These are phyloP conservation scores for Hypomecis atomaria DNA, from an alignment of 2,888 invertebrate species.

Conservation along the genomic window DNA sequence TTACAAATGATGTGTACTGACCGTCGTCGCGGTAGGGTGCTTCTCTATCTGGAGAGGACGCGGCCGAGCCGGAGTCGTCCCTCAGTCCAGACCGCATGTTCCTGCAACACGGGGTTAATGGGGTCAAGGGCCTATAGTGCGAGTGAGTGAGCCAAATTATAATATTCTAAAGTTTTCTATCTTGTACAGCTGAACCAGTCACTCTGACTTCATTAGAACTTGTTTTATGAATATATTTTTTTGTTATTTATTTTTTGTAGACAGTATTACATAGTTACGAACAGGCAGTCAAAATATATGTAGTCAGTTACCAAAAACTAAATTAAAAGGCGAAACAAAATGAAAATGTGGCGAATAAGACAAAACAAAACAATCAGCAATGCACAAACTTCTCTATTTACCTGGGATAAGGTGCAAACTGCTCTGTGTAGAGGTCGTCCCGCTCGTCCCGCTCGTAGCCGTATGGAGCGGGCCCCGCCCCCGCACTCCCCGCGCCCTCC, in stretches of 20 bases:
- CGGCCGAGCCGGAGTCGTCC: constrained; percentile 77
- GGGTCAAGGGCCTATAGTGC: no score
- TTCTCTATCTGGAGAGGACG: constrained; percentile 77
- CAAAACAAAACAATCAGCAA: background rate
- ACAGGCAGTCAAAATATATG: no score
- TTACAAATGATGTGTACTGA: constrained; percentile 34
- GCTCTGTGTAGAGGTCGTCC: constrained; percentile 75
- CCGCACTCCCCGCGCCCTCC: constrained; percentile 37
- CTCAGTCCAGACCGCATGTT: constrained; percentile 57
- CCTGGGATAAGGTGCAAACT: constrained; percentile 74
- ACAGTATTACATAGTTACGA: no score
- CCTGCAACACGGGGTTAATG: no score
- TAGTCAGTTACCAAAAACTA: no score
- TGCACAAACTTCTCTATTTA: constrained; percentile 36
- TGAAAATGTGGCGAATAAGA: background rate
- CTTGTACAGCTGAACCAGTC: no score
- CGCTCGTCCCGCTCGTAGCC: constrained; percentile 72
- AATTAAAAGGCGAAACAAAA: no score
- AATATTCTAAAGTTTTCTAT: no score
- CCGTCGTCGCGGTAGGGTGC: constrained; percentile 68
- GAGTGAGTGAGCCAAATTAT: no score
- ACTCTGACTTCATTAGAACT: no score
- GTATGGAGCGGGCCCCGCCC: constrained; percentile 40
- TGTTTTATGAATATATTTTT: no score
- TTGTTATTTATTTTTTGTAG: no score